Conservation (phyloP, 1,140 invertebrate genomes). For the Drosophila tani region DNA sequence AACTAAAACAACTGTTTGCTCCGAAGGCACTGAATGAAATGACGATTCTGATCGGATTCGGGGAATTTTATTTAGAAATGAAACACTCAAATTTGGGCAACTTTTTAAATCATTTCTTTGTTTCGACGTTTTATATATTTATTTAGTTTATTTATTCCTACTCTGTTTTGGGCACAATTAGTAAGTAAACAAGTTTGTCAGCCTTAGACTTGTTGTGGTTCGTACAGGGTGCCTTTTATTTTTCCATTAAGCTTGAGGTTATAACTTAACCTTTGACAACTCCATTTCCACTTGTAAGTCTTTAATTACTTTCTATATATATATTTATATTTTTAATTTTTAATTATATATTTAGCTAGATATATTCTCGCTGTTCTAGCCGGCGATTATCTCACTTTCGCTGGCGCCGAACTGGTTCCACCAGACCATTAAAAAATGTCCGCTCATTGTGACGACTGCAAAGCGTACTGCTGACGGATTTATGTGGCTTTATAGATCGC, state of each 20-base stretch:
- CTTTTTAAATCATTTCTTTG: constrained; percentile 50
- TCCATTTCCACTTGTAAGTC: constrained; percentile 19
- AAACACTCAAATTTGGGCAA: constrained; percentile 45
- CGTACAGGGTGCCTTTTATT: constrained; percentile 57
- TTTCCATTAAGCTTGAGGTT: constrained; percentile 18
- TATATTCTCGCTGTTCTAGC: constrained; percentile 5
- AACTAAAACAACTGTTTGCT: constrained; percentile 26
- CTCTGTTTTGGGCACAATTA: constrained; percentile 36
- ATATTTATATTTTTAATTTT: background rate
- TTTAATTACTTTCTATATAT: background rate
- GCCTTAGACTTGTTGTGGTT: constrained; percentile 55
- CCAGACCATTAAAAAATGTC: constrained; percentile 30
- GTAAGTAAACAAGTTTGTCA: constrained; percentile 67
- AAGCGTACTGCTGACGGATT: constrained; percentile 8
- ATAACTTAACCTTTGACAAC: constrained; percentile 23
- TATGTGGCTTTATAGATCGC: constrained; percentile 20
- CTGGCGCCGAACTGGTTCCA: constrained; percentile 50
- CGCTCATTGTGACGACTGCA: constrained; percentile 17
- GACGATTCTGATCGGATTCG: constrained; percentile 17
- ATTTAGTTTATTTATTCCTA: constrained; percentile 41
- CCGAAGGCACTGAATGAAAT: constrained; percentile 44
- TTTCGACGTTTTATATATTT: constrained; percentile 40
- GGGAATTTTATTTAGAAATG: constrained; percentile 61
- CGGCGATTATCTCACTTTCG: constrained; percentile 34
- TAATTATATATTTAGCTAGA: background rate